phyloP scores from a whole-genome alignment of 2,888 invertebrate genomes.

The Penaeus monodon region DNA sequence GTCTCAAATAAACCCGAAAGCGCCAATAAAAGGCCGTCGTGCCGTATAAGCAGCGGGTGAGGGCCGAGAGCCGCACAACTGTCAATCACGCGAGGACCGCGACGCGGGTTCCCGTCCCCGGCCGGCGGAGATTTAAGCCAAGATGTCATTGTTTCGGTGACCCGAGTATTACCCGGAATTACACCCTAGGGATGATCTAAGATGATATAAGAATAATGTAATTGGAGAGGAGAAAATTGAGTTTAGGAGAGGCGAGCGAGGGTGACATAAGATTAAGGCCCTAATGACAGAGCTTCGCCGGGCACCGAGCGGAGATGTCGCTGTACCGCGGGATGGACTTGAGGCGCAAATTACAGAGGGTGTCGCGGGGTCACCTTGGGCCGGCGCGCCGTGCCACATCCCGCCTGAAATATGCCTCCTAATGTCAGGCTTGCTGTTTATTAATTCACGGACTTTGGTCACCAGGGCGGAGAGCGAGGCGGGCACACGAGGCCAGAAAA shows the following conservation, averaged over 20 bases:
- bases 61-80: conserved; percentile 15
- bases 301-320: conserved; percentile 9
- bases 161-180: conserved; percentile 22
- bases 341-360: conserved; percentile 12
- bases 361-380: conserved; percentile 42
- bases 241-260: conserved; percentile 15
- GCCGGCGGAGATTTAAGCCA: conserved; percentile 25
- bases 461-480: conserved; percentile 29
- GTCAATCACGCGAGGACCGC: conserved; percentile 7
- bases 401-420: conserved; percentile 46
- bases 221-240: conserved; percentile 35
- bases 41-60: neutral
- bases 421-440: conserved; percentile 46
- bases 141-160: conserved; percentile 34
- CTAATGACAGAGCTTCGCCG: conserved; percentile 21
- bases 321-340: conserved; percentile 4
- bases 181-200: conserved; percentile 18
- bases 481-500: neutral
- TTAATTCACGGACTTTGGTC: conserved; percentile 46
- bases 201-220: conserved; percentile 1
- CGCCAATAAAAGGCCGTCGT: neutral
- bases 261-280: conserved; percentile 35
- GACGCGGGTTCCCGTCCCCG: neutral
- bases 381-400: conserved; percentile 25
- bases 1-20: too few relatives aligned